Conservation (phyloP, 2,888 invertebrate species). For the Schizaphis graminum region DNA sequence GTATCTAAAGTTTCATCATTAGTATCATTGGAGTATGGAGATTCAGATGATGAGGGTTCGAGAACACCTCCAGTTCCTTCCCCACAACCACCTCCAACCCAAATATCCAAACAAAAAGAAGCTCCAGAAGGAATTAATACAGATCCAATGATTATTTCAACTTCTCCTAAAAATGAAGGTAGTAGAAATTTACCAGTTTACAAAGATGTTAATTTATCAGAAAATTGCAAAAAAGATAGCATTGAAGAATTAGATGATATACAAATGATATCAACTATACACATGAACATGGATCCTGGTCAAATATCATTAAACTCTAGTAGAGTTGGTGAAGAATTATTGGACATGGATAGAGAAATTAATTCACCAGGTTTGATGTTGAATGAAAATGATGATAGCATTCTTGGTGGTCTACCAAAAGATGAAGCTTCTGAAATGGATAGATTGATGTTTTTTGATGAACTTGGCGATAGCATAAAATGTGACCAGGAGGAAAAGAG, state of each 20-base stretch:
- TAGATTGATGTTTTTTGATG: constrained; percentile 62
- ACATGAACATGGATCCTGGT: constrained; percentile 61
- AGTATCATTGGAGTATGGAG: constrained; percentile 76
- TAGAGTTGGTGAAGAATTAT: constrained; percentile 61
- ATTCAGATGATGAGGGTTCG: constrained; percentile 76
- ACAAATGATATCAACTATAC: constrained; percentile 66
- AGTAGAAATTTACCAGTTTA: constrained; percentile 67
- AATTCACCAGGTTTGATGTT: constrained; percentile 58
- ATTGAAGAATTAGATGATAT: constrained; percentile 69
- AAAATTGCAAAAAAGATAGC: constrained; percentile 68
- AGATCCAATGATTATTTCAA: constrained; percentile 62
- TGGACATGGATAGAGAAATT: constrained; percentile 60
- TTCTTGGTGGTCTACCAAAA: constrained; percentile 61
- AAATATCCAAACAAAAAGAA: constrained; percentile 62
- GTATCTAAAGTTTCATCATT: constrained; percentile 73
- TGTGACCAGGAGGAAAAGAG: constrained; percentile 61
- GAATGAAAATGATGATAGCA: constrained; percentile 65
- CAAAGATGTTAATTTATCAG: constrained; percentile 69
- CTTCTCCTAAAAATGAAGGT: constrained; percentile 64
- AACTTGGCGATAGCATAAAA: constrained; percentile 62
- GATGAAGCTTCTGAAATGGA: constrained; percentile 64
- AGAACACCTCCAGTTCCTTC: constrained; percentile 68
- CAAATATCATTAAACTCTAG: constrained; percentile 62
- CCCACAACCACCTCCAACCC: constrained; percentile 61
- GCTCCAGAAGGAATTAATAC: constrained; percentile 61